Percentiles rank a stretch among this genome's conserved stretches.
phyloP scores from a whole-genome alignment of 2,113 vertebrate species.

The Scomber japonicus region DNA sequence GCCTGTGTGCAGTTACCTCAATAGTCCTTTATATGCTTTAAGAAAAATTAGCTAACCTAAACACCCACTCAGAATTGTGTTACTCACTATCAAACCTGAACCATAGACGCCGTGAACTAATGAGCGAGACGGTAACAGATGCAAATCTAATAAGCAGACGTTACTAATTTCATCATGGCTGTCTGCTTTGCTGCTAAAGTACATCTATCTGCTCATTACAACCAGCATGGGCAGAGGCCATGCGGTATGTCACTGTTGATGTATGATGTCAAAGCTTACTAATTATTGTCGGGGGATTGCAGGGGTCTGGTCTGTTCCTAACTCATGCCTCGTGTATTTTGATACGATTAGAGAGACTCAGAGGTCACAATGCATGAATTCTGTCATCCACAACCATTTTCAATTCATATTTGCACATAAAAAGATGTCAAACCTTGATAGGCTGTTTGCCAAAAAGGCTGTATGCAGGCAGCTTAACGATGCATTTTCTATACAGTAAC shows the following conservation, averaged over 20 bases:
- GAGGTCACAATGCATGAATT: conserved; percentile 9
- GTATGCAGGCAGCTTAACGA: too few species aligned
- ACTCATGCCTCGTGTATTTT: conserved; percentile 32
- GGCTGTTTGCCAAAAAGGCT: too few species aligned
- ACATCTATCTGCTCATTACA: conserved; percentile 66
- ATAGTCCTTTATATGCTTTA: conserved; percentile 7
- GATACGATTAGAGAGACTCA: conserved; percentile 36
- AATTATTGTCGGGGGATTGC: conserved; percentile 48
- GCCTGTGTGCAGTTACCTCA: conserved; percentile 4
- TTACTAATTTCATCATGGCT: conserved; percentile 60
- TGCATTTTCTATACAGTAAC: background rate
- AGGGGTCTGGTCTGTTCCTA: conserved; percentile 26
- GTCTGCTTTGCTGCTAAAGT: conserved; percentile 31
- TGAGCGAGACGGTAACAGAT: conserved; percentile 53
- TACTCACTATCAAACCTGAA: conserved; percentile 39
- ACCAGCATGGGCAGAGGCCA: conserved; percentile 34
- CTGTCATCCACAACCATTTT: background rate
- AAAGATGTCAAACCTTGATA: too few species aligned
- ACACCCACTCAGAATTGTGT: conserved; percentile 20
- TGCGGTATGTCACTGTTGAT: conserved; percentile 40
- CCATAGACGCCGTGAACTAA: conserved; percentile 38
- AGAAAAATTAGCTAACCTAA: conserved; percentile 31
- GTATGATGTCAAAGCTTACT: conserved; percentile 40
- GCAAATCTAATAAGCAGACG: conserved; percentile 64
- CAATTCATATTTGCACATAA: conserved; percentile 1